phyloP scores from a whole-genome alignment of 2,888 invertebrate genomes.

The Lithophane semibrunnea region DNA sequence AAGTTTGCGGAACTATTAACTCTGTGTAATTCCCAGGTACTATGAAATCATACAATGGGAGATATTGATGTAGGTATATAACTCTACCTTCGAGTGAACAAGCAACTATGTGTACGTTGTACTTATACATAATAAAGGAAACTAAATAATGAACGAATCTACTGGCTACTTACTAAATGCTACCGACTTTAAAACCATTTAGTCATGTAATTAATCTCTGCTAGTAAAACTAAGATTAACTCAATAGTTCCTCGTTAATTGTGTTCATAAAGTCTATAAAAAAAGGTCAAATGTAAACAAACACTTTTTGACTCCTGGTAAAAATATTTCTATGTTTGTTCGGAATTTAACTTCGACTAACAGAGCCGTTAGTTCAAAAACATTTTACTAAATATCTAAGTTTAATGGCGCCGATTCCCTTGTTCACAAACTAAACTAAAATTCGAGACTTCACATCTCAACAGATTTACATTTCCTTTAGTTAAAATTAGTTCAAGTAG shows the following conservation, averaged over 20 bases:
- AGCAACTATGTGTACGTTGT: not conserved
- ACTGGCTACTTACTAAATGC: not conserved
- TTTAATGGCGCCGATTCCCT: not conserved
- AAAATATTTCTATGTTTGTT: not conserved
- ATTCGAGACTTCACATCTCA: not conserved
- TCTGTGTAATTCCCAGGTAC: not conserved
- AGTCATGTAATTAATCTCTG: not conserved
- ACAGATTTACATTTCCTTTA: not conserved
- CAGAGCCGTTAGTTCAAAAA: too few species aligned
- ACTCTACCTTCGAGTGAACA: not conserved
- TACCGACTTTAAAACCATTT: not conserved
- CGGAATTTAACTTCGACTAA: not conserved
- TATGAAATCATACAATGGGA: not conserved
- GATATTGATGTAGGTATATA: not conserved
- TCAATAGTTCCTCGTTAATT: not conserved
- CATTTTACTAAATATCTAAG: not conserved
- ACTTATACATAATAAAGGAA: not conserved
- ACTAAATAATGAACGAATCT: conserved; percentile 9
- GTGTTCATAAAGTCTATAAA: not conserved
- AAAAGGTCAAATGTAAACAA: not conserved
- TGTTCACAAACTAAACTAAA: conserved; percentile 4
- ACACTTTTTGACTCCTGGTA: too few species aligned
- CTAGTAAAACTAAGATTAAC: not conserved
- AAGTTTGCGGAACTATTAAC: conserved; percentile 28
- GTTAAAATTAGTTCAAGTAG: not conserved